Evolutionary conservation across 2,113 vertebrate genomes (phyloP).

Genomic region (Chinchilla lanigera): DNA sequence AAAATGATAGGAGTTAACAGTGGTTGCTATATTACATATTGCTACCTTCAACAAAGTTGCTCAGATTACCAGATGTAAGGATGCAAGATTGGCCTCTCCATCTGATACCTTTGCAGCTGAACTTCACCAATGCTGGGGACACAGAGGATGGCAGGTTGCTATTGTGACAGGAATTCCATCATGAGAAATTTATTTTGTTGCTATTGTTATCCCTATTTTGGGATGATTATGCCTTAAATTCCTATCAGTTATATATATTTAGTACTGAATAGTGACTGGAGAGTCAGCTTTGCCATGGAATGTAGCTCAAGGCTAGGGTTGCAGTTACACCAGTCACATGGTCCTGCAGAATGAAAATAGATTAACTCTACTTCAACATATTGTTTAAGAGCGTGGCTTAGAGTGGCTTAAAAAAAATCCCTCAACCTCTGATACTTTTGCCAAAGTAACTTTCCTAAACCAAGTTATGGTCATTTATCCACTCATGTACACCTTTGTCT

Average conservation of each 20-base stretch:
- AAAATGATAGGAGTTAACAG: too few species aligned
- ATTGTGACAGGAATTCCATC: background rate
- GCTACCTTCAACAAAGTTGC: too few species aligned
- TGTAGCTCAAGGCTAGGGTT: background rate
- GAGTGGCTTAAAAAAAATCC: background rate
- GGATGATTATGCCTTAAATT: background rate
- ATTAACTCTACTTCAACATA: background rate
- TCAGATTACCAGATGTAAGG: background rate
- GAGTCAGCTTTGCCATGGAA: background rate
- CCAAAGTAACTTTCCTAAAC: background rate
- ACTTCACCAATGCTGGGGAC: background rate
- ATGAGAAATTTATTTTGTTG: background rate
- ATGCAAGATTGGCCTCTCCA: background rate
- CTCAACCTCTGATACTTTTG: background rate
- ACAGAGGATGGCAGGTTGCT: background rate
- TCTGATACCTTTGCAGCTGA: background rate
- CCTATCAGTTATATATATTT: background rate
- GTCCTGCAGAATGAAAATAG: background rate
- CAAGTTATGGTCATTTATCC: background rate
- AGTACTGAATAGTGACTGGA: background rate
- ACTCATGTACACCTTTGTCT: conserved; percentile 17
- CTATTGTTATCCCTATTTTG: background rate
- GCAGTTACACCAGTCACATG: background rate
- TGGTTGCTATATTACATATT: too few species aligned
- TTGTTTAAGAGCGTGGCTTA: background rate